phyloP scores from a whole-genome alignment of 2,113 vertebrate genomes.

The Craseonycteris thonglongyai region DNA sequence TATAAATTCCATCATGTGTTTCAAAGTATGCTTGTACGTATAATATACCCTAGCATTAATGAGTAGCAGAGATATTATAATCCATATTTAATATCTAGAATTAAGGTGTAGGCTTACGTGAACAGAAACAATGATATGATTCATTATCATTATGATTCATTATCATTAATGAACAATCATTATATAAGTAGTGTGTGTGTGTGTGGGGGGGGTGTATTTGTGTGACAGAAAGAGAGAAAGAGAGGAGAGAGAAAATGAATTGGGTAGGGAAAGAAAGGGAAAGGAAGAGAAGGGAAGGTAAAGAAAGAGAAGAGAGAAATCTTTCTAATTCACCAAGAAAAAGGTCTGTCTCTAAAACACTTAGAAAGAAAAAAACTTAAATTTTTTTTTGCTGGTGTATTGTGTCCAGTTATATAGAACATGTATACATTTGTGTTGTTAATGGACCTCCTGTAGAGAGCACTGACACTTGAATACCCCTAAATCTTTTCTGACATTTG shows the following conservation, averaged over 20 bases:
- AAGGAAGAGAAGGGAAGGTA: background rate
- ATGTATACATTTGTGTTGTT: background rate
- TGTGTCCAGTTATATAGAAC: background rate
- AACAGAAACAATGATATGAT: background rate
- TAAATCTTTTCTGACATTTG: slow-evolving; percentile 57
- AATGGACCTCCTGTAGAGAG: slow-evolving; percentile 50
- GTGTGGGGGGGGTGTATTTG: background rate
- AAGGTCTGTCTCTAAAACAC: background rate
- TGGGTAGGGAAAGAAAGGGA: too few species aligned
- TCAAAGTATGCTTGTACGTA: background rate
- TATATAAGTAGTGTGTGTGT: background rate
- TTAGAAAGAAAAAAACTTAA: too few species aligned
- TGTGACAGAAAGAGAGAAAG: too few species aligned
- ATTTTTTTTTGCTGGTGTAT: background rate
- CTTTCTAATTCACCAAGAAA: background rate
- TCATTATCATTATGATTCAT: background rate
- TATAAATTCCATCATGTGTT: background rate
- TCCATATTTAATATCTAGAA: slow-evolving; percentile 5
- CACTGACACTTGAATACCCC: slow-evolving; percentile 28
- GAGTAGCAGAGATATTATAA: background rate
- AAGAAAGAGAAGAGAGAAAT: background rate
- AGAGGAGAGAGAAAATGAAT: fast-evolving
- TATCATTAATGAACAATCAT: background rate
- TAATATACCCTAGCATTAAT: background rate
- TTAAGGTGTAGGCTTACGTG: slow-evolving; percentile 7